Evolutionary conservation across 2,888 invertebrate genomes (phyloP).

Genomic region (Eledona agricola): DNA sequence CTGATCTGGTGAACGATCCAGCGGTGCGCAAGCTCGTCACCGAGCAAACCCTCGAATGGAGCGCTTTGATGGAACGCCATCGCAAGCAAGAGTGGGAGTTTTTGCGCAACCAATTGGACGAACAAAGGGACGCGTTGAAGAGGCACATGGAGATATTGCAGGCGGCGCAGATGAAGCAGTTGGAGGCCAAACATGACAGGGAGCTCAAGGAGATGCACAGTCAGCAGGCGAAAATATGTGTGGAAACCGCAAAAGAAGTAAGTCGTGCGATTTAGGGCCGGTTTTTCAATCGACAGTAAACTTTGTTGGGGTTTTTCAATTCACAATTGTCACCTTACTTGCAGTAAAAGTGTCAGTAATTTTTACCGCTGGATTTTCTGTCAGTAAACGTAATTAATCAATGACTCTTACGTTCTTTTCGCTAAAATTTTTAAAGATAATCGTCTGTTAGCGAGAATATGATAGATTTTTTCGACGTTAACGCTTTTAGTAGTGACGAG

Average conservation of each 20-base stretch:
- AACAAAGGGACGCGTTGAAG: conserved; percentile 77
- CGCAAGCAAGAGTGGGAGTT: conserved; percentile 85
- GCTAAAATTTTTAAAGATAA: too few species aligned
- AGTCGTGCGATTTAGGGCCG: conserved; percentile 3
- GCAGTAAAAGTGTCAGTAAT: too few species aligned
- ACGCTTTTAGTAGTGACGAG: too few species aligned
- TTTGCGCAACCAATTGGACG: conserved; percentile 82
- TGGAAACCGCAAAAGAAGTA: conserved; percentile 96
- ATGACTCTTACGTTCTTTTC: too few species aligned
- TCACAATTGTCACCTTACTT: too few species aligned
- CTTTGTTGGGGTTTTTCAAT: conserved; percentile 33
- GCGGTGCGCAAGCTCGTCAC: conserved; percentile 83
- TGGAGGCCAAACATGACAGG: conserved; percentile 90
- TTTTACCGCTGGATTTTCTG: too few species aligned
- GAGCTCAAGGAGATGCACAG: conserved; percentile 96
- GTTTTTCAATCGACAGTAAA: conserved; percentile 2
- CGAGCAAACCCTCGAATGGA: conserved; percentile 96
- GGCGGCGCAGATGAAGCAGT: conserved; percentile 84
- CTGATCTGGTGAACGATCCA: conserved; percentile 81
- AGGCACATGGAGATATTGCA: conserved; percentile 85
- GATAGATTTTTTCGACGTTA: too few species aligned
- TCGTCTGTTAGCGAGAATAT: too few species aligned
- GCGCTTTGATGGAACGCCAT: conserved; percentile 85
- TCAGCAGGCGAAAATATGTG: conserved; percentile 93
- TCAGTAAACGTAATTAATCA: too few species aligned